phyloP scores from a whole-genome alignment of 2,797 vertebrate species.

The Danio tinwini region DNA sequence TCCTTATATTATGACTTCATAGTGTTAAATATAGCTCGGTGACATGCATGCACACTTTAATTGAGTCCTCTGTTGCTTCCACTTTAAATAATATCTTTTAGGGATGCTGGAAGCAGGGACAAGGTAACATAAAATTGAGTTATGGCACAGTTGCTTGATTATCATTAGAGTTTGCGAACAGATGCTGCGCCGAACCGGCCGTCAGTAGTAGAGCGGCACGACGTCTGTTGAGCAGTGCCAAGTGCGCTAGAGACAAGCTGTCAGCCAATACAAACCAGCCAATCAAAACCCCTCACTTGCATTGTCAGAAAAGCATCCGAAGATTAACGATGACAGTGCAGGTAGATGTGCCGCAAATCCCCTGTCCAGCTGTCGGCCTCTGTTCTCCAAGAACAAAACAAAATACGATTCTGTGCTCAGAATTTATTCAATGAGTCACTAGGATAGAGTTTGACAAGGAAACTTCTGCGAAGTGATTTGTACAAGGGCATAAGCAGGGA shows the following conservation, averaged over 20 bases:
- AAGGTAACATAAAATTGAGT: conserved; percentile 66
- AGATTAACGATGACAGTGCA: conserved; percentile 67
- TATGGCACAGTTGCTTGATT: conserved; percentile 69
- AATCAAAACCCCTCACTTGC: conserved; percentile 70
- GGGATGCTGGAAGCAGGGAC: conserved; percentile 13
- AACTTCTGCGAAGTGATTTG: conserved; percentile 3
- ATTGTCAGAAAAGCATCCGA: conserved; percentile 66
- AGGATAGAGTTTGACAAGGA: not conserved
- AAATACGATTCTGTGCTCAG: conserved; percentile 58
- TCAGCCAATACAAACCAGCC: conserved; percentile 69
- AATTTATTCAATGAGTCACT: conserved; percentile 47
- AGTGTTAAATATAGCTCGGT: conserved; percentile 31
- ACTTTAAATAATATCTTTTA: conserved; percentile 43
- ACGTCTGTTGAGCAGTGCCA: conserved; percentile 74
- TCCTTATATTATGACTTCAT: conserved; percentile 5
- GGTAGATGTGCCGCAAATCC: conserved; percentile 55
- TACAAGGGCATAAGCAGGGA: not conserved
- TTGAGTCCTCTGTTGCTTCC: conserved; percentile 28
- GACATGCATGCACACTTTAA: conserved; percentile 22
- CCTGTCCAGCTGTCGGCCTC: conserved; percentile 51
- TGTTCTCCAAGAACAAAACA: conserved; percentile 48
- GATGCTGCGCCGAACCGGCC: conserved; percentile 73
- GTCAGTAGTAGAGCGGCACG: conserved; percentile 67
- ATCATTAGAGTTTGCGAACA: conserved; percentile 68
- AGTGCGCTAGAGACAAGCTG: conserved; percentile 69